A percentile compares a stretch with the other conserved stretches of the same genome.
These are phyloP conservation scores for Syrphus vitripennis DNA, from an alignment of 2,888 invertebrate species.

Conservation along the genomic window DNA sequence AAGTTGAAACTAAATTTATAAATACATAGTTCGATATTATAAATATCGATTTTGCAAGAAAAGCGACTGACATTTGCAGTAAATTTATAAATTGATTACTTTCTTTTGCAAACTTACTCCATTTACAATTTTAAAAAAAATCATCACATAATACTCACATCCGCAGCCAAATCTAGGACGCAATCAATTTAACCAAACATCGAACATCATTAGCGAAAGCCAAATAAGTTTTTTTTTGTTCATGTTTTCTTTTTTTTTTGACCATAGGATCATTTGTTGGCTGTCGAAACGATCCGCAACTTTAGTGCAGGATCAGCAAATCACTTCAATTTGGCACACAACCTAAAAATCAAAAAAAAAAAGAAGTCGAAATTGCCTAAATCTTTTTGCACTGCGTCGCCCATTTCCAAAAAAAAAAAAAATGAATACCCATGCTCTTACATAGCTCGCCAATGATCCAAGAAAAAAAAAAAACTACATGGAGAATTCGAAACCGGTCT, in stretches of 20 bases:
- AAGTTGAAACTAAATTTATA: no score
- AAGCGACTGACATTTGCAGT: no score
- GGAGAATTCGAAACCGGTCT: conserved; percentile 51
- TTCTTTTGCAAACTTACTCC: conserved; percentile 24
- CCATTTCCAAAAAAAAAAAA: conserved; percentile 20
- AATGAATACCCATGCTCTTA: conserved; percentile 50
- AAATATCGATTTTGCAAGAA: no score
- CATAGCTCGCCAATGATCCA: conserved; percentile 31
- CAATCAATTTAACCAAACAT: conserved; percentile 66
- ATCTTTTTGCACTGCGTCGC: conserved; percentile 36
- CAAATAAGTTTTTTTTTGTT: no score
- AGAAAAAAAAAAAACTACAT: neutral
- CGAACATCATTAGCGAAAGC: conserved; percentile 60
- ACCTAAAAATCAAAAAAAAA: conserved; percentile 33
- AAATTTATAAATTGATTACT: conserved; percentile 11
- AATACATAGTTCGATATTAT: no score
- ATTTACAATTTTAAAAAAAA: neutral
- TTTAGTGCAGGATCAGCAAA: conserved; percentile 40
- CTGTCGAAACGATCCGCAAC: conserved; percentile 19
- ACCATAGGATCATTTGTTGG: conserved; percentile 19
- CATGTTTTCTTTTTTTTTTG: no score
- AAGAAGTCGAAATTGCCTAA: conserved; percentile 12
- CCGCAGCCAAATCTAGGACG: conserved; percentile 64
- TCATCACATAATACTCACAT: conserved; percentile 1
- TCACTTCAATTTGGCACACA: conserved; percentile 55